These are phyloP conservation scores for Vollenhovia emeryi DNA, from an alignment of 1,140 invertebrate species.

Conservation along the genomic window DNA sequence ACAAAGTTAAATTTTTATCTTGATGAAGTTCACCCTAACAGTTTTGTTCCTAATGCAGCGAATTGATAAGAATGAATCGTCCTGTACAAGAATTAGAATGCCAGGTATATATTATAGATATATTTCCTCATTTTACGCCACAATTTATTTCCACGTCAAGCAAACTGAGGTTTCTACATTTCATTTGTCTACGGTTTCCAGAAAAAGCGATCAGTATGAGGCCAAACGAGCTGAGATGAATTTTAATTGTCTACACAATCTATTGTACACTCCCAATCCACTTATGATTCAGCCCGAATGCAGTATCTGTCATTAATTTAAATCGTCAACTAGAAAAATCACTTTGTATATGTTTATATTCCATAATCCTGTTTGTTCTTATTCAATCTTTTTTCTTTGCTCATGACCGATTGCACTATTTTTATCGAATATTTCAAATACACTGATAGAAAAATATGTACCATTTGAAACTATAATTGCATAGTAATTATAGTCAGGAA, in stretches of 20 bases:
- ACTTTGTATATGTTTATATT: neutral
- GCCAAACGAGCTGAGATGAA: neutral
- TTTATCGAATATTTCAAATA: neutral
- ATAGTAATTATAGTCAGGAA: no score
- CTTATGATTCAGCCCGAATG: neutral
- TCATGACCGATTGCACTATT: neutral
- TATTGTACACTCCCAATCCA: neutral
- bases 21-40: neutral
- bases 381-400: neutral
- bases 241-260: neutral
- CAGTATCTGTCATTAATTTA: neutral
- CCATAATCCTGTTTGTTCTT: neutral
- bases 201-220: neutral
- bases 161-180: neutral
- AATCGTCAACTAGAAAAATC: neutral
- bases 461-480: no score
- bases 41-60: neutral
- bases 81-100: slow-evolving; percentile 25
- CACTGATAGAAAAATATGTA: no score
- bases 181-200: neutral
- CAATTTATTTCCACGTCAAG: slow-evolving; percentile 34
- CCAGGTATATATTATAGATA: neutral
- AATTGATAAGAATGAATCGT: slow-evolving; percentile 13
- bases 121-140: slow-evolving; percentile 8
- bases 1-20: no score